phyloP scores from a whole-genome alignment of 2,797 vertebrate species.

The Valencia hispanica region DNA sequence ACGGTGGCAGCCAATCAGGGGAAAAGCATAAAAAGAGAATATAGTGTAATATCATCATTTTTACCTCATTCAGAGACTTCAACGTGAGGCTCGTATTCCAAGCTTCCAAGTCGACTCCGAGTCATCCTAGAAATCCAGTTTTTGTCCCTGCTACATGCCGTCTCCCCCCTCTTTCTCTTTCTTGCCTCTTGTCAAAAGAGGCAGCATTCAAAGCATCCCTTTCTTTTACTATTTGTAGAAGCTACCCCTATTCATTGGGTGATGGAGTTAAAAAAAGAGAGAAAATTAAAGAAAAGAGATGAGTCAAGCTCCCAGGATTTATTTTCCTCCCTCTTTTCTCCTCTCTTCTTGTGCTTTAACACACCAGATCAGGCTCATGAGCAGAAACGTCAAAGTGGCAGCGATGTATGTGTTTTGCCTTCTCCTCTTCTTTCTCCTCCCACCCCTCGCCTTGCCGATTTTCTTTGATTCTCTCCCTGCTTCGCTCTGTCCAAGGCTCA shows the following conservation, averaged over 20 bases:
- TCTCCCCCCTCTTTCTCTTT: slow-evolving; percentile 63
- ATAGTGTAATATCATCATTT: slow-evolving; percentile 29
- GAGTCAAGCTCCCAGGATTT: slow-evolving; percentile 53
- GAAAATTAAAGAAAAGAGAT: slow-evolving; percentile 44
- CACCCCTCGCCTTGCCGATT: slow-evolving; percentile 39
- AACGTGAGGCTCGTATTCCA: slow-evolving; percentile 80
- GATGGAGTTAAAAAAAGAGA: slow-evolving; percentile 43
- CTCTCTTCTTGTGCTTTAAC: slow-evolving; percentile 55
- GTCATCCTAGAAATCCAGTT: slow-evolving; percentile 83
- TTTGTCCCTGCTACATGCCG: slow-evolving; percentile 59
- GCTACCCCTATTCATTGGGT: slow-evolving; percentile 67
- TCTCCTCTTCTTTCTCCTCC: slow-evolving; percentile 61
- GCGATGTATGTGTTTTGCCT: slow-evolving; percentile 60
- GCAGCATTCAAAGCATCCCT: slow-evolving; percentile 84
- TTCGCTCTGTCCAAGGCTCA: slow-evolving; percentile 35
- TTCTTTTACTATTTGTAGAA: slow-evolving; percentile 73
- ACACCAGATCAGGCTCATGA: slow-evolving; percentile 45
- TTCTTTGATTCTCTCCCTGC: slow-evolving; percentile 54
- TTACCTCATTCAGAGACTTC: slow-evolving; percentile 87
- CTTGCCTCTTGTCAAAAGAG: slow-evolving; percentile 72
- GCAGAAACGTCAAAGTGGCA: slow-evolving; percentile 66
- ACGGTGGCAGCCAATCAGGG: slow-evolving; percentile 34
- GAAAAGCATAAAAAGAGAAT: slow-evolving; percentile 27
- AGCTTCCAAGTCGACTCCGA: slow-evolving; percentile 80
- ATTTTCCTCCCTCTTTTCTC: slow-evolving; percentile 44